phyloP scores from a whole-genome alignment of 2,888 invertebrate genomes.

The Punctoribates punctum region DNA sequence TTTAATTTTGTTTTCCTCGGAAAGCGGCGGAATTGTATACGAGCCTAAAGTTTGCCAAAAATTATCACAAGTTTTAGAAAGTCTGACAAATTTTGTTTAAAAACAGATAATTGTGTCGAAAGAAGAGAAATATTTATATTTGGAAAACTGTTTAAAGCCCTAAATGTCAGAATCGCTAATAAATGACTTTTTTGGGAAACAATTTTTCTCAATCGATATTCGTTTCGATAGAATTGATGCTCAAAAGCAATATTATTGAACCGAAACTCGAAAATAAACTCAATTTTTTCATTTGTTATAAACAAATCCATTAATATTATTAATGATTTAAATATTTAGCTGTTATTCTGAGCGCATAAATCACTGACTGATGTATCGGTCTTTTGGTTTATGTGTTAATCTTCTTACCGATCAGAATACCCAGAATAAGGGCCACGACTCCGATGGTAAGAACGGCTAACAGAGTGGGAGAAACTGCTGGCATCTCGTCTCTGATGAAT shows the following conservation, averaged over 20 bases:
- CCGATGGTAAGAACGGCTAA: conserved; percentile 41
- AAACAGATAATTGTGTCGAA: neutral
- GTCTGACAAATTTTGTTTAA: neutral
- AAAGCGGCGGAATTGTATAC: conserved; percentile 1
- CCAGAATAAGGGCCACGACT: conserved; percentile 40
- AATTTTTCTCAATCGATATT: conserved; percentile 15
- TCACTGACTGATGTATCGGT: neutral
- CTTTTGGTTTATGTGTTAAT: conserved; percentile 10
- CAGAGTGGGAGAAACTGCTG: conserved; percentile 41
- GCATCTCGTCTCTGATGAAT: conserved; percentile 1
- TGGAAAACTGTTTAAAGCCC: neutral
- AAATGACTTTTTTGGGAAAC: conserved; percentile 8
- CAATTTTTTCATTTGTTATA: conserved; percentile 30
- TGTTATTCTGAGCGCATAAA: conserved; percentile 19
- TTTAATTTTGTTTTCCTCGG: neutral
- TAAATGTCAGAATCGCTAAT: conserved; percentile 7
- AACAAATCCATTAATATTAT: conserved; percentile 35
- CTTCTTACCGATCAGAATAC: conserved; percentile 41
- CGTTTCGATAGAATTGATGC: neutral
- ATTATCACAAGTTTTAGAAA: neutral
- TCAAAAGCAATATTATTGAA: conserved; percentile 24
- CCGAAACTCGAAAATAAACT: neutral
- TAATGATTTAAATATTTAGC: conserved; percentile 24
- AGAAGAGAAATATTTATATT: neutral
- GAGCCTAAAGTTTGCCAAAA: conserved; percentile 25